phyloP scores from a whole-genome alignment of 2,797 vertebrate genomes.

The Phalloptychus januarius region DNA sequence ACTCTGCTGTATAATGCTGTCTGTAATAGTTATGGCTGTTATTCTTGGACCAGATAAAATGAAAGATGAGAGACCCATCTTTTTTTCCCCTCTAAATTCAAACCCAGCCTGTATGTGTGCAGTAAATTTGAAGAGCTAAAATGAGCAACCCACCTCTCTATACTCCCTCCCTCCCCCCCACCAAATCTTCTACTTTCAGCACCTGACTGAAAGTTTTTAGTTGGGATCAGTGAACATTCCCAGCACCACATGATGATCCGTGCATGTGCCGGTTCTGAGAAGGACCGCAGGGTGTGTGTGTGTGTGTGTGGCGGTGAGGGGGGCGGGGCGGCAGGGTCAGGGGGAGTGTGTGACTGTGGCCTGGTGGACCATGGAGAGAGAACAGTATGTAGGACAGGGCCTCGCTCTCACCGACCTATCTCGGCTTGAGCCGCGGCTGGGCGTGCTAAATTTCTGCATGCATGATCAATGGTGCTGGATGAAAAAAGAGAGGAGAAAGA shows the following conservation, averaged over 20 bases:
- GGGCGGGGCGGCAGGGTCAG: slow-evolving; percentile 54
- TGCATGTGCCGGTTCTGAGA: slow-evolving; percentile 59
- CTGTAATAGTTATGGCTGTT: not conserved
- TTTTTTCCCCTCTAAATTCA: not conserved
- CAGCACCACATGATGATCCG: slow-evolving; percentile 48
- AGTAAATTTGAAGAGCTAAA: not conserved
- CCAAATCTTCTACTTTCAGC: slow-evolving; percentile 15
- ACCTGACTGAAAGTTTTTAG: slow-evolving; percentile 51
- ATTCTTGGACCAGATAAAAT: not conserved
- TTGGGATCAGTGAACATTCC: slow-evolving; percentile 56
- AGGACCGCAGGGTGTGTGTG: slow-evolving; percentile 48
- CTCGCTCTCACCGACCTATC: slow-evolving; percentile 76
- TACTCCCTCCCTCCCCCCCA: not conserved
- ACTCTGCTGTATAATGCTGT: not conserved
- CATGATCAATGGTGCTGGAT: slow-evolving; percentile 93
- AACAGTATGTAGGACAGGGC: slow-evolving; percentile 81
- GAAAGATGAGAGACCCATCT: not conserved
- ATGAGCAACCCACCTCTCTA: not conserved
- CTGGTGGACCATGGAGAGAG: slow-evolving; percentile 64
- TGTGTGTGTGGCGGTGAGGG: slow-evolving; percentile 8
- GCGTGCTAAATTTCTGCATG: slow-evolving; percentile 97
- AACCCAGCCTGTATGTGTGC: not conserved
- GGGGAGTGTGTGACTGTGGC: slow-evolving; percentile 56
- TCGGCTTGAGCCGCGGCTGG: slow-evolving; percentile 85
- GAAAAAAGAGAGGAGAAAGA: slow-evolving; percentile 66